Percentiles rank a stretch among this genome's conserved stretches.
phyloP scores from a whole-genome alignment of 2,888 invertebrate genomes.

The Synanthedon andrenaeformis region DNA sequence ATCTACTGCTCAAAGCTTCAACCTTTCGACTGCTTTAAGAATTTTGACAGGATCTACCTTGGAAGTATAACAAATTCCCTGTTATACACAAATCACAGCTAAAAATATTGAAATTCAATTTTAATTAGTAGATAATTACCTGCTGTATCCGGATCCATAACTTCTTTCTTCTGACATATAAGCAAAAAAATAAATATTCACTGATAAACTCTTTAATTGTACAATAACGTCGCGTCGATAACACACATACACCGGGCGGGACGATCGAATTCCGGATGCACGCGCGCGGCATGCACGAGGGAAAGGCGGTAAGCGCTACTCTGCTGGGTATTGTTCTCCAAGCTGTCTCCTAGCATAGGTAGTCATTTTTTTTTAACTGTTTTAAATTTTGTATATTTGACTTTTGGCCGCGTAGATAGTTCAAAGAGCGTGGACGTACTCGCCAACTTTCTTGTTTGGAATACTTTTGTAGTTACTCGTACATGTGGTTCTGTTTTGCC shows the following conservation, averaged over 20 bases:
- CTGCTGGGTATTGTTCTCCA: too few relatives aligned
- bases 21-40: background rate
- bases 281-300: too few relatives aligned
- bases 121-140: background rate
- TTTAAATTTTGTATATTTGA: too few relatives aligned
- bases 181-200: background rate
- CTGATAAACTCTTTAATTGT: background rate
- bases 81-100: background rate
- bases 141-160: background rate
- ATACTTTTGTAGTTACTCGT: too few relatives aligned
- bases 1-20: background rate
- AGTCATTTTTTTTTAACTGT: too few relatives aligned
- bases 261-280: too few relatives aligned
- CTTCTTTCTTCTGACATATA: background rate
- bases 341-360: too few relatives aligned
- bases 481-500: too few relatives aligned
- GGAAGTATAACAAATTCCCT: background rate
- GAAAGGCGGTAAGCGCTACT: too few relatives aligned
- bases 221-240: background rate
- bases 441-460: too few relatives aligned
- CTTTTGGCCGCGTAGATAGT: too few relatives aligned
- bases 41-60: background rate
- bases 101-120: background rate
- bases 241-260: background rate
- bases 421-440: too few relatives aligned